Evolutionary conservation across 2,797 vertebrate species (phyloP).

Genomic region (Coluber constrictor): DNA sequence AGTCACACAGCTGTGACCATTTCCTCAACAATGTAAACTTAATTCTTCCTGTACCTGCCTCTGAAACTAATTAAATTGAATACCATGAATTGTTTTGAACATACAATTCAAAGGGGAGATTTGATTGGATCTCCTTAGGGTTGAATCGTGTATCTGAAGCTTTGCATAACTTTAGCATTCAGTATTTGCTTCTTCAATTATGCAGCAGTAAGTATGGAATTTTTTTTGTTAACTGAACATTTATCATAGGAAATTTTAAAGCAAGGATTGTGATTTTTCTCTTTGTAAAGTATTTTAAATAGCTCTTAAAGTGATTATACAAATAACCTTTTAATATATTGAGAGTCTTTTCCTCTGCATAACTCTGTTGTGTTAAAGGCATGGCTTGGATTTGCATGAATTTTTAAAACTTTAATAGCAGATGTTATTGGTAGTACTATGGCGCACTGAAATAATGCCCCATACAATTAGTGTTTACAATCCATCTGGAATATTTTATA

Average conservation of each 20-base stretch:
- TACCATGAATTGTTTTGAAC: background rate
- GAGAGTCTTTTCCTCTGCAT: background rate
- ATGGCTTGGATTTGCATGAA: background rate
- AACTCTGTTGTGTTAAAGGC: background rate
- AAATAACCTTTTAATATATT: background rate
- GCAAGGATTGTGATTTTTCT: background rate
- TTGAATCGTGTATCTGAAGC: background rate
- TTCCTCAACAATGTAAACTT: background rate
- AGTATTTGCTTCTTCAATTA: background rate
- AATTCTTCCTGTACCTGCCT: background rate
- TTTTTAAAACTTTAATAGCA: background rate
- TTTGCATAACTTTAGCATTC: background rate
- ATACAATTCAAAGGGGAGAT: background rate
- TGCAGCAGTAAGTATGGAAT: background rate
- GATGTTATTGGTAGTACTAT: background rate
- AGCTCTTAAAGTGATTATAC: background rate
- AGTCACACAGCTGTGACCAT: background rate
- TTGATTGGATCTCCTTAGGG: background rate
- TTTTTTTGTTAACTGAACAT: background rate
- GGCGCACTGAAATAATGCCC: background rate
- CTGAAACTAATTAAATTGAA: background rate
- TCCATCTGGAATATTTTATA: background rate
- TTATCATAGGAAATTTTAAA: background rate
- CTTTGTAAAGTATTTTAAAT: background rate
- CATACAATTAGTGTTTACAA: background rate